phyloP scores from a whole-genome alignment of 53 echinoderm and acorn worm genomes.

The Crossaster papposus region DNA sequence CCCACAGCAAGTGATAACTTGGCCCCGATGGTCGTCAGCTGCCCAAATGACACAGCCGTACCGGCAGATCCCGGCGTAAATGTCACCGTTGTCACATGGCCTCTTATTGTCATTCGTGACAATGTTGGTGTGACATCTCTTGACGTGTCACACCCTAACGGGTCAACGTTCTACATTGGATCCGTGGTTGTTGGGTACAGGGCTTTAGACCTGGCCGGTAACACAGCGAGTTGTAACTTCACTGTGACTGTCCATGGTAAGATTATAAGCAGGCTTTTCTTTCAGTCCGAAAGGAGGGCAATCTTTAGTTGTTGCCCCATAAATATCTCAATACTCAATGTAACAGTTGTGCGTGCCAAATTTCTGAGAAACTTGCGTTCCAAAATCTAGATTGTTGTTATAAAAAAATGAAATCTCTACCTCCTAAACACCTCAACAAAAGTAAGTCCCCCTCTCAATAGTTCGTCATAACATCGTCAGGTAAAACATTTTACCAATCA shows the following conservation, averaged over 20 bases:
- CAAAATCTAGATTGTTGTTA: no score
- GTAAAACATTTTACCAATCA: no score
- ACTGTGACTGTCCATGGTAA: neutral
- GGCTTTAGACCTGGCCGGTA: slow-evolving; percentile 1
- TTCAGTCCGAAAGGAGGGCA: neutral
- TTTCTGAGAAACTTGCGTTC: neutral
- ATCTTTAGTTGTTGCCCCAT: neutral
- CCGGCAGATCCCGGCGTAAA: neutral
- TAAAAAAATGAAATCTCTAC: no score
- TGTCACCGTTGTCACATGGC: neutral
- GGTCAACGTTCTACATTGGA: slow-evolving; percentile 30
- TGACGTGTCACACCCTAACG: neutral
- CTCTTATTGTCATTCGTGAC: neutral
- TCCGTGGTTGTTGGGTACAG: neutral
- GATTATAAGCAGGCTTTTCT: neutral
- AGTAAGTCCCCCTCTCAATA: no score
- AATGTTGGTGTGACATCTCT: neutral
- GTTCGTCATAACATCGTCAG: no score
- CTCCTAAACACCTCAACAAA: no score
- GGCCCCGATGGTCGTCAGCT: neutral
- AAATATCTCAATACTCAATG: neutral
- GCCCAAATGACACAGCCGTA: neutral
- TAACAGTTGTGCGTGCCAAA: neutral
- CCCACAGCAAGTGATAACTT: neutral
- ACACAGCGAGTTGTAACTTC: slow-evolving; percentile 20